Conservation (phyloP, 2,797 vertebrate genomes). For the Nannoperca obscura region DNA sequence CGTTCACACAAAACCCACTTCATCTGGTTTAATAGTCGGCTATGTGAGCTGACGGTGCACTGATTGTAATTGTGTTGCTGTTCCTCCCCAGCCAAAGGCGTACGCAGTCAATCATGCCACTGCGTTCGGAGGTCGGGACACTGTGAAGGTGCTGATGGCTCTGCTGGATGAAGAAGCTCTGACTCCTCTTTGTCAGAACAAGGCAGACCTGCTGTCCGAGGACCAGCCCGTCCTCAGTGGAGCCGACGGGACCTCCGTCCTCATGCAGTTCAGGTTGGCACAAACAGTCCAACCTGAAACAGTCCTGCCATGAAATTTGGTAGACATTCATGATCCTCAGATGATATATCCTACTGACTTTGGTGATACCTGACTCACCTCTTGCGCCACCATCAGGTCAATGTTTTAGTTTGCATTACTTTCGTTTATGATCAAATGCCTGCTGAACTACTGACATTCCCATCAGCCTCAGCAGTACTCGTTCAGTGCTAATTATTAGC, state of each 20-base stretch:
- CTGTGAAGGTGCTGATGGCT: slow-evolving; percentile 88
- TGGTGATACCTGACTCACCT: neutral
- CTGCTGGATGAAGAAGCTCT: slow-evolving; percentile 93
- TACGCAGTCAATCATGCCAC: slow-evolving; percentile 93
- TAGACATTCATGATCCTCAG: neutral
- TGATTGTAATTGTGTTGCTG: slow-evolving; percentile 21
- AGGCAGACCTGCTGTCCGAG: slow-evolving; percentile 88
- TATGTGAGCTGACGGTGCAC: slow-evolving; percentile 9
- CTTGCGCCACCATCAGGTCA: neutral
- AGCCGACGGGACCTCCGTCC: slow-evolving; percentile 77
- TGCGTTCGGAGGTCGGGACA: slow-evolving; percentile 91
- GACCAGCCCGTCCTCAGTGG: slow-evolving; percentile 79
- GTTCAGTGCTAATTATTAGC: neutral
- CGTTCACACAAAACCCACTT: slow-evolving; percentile 5
- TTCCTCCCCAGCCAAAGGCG: slow-evolving; percentile 86
- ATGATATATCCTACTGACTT: neutral
- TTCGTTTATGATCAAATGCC: neutral
- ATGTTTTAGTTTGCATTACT: neutral
- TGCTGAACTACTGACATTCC: neutral
- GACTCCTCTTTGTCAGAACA: slow-evolving; percentile 86
- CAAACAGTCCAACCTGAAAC: neutral
- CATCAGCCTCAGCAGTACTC: neutral
- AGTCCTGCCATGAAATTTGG: neutral
- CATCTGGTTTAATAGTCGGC: slow-evolving; percentile 1
- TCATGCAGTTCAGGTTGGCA: slow-evolving; percentile 89